Conservation (phyloP, 92 coral and sea anemone genomes). For the Actinostola sp. region DNA sequence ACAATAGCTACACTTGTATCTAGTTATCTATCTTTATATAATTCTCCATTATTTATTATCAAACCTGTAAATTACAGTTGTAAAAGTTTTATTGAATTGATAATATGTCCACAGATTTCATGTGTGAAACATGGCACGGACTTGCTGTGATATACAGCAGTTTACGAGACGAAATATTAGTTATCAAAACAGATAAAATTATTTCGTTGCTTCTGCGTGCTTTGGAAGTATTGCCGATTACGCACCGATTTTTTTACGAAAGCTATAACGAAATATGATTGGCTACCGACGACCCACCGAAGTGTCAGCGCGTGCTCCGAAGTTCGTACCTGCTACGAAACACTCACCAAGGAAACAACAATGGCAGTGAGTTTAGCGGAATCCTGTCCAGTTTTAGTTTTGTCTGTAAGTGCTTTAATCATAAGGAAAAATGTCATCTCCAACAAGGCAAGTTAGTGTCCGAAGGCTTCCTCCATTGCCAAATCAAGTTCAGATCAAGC, state of each 20-base stretch:
- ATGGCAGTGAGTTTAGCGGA: constrained; percentile 32
- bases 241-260: constrained; percentile 1
- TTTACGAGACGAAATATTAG: too few relatives aligned
- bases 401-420: constrained; percentile 33
- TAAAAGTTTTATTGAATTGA: too few relatives aligned
- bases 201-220: too few relatives aligned
- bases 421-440: constrained; percentile 81
- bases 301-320: constrained; percentile 36
- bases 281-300: constrained; percentile 6
- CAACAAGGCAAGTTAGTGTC: constrained; percentile 93
- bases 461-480: constrained; percentile 95
- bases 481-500: constrained; percentile 68
- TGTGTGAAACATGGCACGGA: too few relatives aligned
- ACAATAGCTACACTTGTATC: too few relatives aligned
- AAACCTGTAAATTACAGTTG: too few relatives aligned
- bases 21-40: too few relatives aligned
- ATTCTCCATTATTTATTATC: too few relatives aligned
- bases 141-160: too few relatives aligned
- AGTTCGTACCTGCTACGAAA: constrained; percentile 1
- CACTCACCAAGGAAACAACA: constrained; percentile 31
- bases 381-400: constrained; percentile 25
- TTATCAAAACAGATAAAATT: too few relatives aligned
- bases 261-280: not conserved
- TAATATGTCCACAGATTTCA: too few relatives aligned
- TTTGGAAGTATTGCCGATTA: constrained; percentile 23